Evolutionary conservation across 2,888 invertebrate species (phyloP), one percentile per base, ranked within the genome.

Genomic region (Fragum whitleyi): DNA sequence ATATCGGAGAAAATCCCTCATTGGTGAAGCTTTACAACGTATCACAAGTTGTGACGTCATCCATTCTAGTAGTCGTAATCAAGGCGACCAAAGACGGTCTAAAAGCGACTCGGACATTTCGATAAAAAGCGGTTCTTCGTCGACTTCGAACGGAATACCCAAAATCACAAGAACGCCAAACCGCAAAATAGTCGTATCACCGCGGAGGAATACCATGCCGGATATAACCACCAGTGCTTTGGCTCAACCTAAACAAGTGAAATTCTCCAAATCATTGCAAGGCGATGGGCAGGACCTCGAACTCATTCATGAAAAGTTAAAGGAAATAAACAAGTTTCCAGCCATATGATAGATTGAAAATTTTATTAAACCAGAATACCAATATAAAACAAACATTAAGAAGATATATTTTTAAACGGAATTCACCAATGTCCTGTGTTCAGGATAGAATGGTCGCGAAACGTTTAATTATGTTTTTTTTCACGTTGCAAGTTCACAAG

Each of bases 1-100:
- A 42, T 75, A 75, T 23, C 16, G 75, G 11, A 23, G 75, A 1
- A 75, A 75, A 68, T 55, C 75, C 26, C 36, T 75, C 1, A 59
- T 69, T 9, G 47, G 26, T 0, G 75, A 68, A 19, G 61, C 68
- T 7, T 75, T 68, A 53, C 75, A 75, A 14, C 39, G 75, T 21
- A 57, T 75, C 9, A 75, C 68, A 26, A 68, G 68, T 26, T 36
- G 57, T 29, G 75, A 75, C 32, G 26, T 75, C 36, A 23, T 26
- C 9, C 75, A 75, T 39, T 26, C 55, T 5, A n/a, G 42, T 6
- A 14, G 11, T 21, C 55, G 47, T 23, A 39, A 72, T 29, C 26
- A 26, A 11, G 26, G 28, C 2, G n/a, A 1, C 5, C 39, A 72
- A 23, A 59, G 23, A 61, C 36, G 73, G n/a, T 65, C 36, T 19